phyloP scores from a whole-genome alignment of 2,113 vertebrate species.

The Mohoua ochrocephala region DNA sequence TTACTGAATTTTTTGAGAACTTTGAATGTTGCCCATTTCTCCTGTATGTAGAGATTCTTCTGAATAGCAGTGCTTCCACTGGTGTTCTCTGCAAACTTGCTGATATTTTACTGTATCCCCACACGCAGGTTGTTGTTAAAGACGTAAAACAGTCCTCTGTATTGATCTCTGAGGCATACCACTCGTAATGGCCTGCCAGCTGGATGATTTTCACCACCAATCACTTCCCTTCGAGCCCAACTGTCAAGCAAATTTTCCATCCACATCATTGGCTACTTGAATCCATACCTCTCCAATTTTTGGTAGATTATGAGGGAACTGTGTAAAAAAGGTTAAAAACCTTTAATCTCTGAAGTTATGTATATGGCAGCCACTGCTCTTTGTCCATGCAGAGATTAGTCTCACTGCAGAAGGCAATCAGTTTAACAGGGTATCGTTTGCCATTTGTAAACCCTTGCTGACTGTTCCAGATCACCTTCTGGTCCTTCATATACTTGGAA shows the following conservation, averaged over 20 bases:
- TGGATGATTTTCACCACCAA: neutral
- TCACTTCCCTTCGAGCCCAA: neutral
- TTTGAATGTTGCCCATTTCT: neutral
- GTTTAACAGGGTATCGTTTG: neutral
- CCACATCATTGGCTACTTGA: fast-evolving
- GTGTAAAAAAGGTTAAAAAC: neutral
- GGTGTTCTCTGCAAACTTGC: neutral
- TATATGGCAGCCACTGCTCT: neutral
- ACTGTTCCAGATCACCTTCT: neutral
- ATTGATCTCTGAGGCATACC: neutral
- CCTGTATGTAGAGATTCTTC: neutral
- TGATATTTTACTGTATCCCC: neutral
- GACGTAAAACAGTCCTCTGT: neutral
- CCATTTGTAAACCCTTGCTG: neutral
- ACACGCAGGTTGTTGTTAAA: neutral
- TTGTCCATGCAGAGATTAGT: neutral
- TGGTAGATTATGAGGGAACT: neutral
- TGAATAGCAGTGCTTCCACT: neutral
- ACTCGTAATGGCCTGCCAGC: fast-evolving
- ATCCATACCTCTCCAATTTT: neutral
- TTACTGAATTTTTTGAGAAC: neutral
- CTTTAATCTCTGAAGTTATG: neutral
- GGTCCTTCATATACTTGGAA: neutral
- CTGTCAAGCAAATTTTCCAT: neutral
- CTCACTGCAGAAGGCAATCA: neutral